Conservation (phyloP, 1,140 invertebrate genomes). For the Portunus trituberculatus region DNA sequence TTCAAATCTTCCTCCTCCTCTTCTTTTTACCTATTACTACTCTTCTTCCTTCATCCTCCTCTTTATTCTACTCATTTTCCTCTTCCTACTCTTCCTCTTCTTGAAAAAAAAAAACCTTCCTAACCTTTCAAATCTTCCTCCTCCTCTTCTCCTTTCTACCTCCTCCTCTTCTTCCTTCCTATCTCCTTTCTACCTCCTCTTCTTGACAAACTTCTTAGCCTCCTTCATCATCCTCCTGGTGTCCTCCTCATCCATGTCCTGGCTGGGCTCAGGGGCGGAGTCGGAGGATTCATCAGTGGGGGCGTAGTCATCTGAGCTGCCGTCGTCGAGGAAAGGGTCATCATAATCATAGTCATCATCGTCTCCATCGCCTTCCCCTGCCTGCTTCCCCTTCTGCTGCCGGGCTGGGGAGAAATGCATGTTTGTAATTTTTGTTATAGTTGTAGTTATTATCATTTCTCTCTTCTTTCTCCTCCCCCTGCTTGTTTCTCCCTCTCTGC, state of each 20-base stretch:
- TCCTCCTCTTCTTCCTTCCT: too few relatives aligned
- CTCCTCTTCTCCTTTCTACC: too few relatives aligned
- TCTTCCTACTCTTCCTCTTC: background rate
- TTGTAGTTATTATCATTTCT: too few relatives aligned
- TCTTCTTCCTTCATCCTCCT: background rate
- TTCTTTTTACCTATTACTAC: too few relatives aligned
- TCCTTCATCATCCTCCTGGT: slow-evolving; percentile 58
- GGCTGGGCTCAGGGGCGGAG: slow-evolving; percentile 34
- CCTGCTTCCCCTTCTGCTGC: background rate
- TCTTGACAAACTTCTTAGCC: slow-evolving; percentile 66
- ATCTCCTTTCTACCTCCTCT: too few relatives aligned
- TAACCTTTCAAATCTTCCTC: background rate
- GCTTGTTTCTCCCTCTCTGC: too few relatives aligned
- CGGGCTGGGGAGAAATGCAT: background rate
- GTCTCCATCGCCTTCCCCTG: background rate
- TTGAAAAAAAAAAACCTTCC: background rate
- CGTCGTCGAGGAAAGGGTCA: slow-evolving; percentile 75
- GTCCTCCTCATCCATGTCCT: slow-evolving; percentile 62
- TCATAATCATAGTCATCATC: slow-evolving; percentile 74
- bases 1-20: too few relatives aligned
- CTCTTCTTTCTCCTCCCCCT: too few relatives aligned
- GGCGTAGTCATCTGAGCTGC: slow-evolving; percentile 75
- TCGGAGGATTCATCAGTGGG: slow-evolving; percentile 71
- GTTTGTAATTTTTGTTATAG: too few relatives aligned
- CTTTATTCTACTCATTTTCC: background rate